phyloP scores from a whole-genome alignment of 2,797 vertebrate species.

The Enteromius thamalakanensis region DNA sequence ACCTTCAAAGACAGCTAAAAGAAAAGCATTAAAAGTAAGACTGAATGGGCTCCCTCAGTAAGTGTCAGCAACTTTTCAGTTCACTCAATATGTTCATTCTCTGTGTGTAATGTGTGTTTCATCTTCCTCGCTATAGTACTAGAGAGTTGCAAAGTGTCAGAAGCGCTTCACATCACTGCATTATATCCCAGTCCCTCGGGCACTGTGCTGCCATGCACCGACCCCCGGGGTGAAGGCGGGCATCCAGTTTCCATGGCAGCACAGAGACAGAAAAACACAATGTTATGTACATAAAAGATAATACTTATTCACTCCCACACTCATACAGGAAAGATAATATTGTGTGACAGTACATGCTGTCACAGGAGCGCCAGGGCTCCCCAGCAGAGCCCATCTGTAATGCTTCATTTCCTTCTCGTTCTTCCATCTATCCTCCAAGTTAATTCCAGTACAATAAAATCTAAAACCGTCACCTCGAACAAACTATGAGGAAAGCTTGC shows the following conservation, averaged over 20 bases:
- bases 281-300: slow-evolving; percentile 27
- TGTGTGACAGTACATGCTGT: slow-evolving; percentile 37
- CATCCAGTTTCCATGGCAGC: slow-evolving; percentile 55
- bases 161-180: slow-evolving; percentile 48
- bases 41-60: not conserved
- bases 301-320: slow-evolving; percentile 44
- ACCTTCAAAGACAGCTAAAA: not conserved
- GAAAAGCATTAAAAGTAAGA: not conserved
- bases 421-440: slow-evolving; percentile 1
- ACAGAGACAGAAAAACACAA: slow-evolving; percentile 41
- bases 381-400: slow-evolving; percentile 5
- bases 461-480: slow-evolving; percentile 4
- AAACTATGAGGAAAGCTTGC: slow-evolving; percentile 10
- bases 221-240: slow-evolving; percentile 40
- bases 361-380: slow-evolving; percentile 1
- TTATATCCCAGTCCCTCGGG: slow-evolving; percentile 47
- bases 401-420: slow-evolving; percentile 15
- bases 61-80: not conserved
- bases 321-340: slow-evolving; percentile 31
- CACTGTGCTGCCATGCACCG: slow-evolving; percentile 13
- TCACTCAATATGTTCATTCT: slow-evolving; percentile 23
- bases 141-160: slow-evolving; percentile 44
- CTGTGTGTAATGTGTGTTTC: slow-evolving; percentile 16
- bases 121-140: slow-evolving; percentile 31
- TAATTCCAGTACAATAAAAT: slow-evolving; percentile 7